Evolutionary conservation across 2,888 invertebrate species (phyloP), one percentile per base, ranked within the genome.

Genomic region (Apamea monoglypha): DNA sequence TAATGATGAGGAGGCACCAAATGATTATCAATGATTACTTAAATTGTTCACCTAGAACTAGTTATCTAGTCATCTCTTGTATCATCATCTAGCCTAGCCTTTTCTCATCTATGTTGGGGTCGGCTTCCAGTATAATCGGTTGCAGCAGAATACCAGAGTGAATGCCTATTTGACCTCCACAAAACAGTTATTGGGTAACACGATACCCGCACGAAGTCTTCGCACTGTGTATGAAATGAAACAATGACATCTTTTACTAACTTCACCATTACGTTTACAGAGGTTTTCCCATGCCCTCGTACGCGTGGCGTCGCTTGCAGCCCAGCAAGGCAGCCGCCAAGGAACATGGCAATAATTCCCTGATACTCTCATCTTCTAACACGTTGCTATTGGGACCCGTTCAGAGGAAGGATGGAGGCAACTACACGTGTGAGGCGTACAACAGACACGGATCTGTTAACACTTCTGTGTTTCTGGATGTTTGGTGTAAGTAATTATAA

Each of bases 391-490:
- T 91, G 95, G 97, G 97, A n/a, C 97, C 98, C 0, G 97, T 98
- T 84, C 97, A 97, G 78, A 97, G 98, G 88, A 97, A 97, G 18
- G 98, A 98, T 89, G 98, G 97, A 53, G 99, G 99, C 0, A 97
- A 97, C 80, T 99, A 99, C 93, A 96, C 98, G 69, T 99, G 99
- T 92, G 97, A 98, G 87, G 98, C 98, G 0, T 97, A 96, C 90
- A 98, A 99, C 94, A 97, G 98, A 88, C 99, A 99, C 84, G 99
- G 99, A 32, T 97, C 97, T 75, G 97, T 97, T 84, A 97, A 97
- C 72, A 97, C 98, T 21, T 97, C 97, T 36, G 98, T 98, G 8
- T 96, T 97, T 86, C 97, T 99, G 89, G 98, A 98, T 94, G 98
- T 99, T 64, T 97, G 98, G 96, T 99, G 99, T 99, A 96, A 98